phyloP scores from a whole-genome alignment of 2,797 vertebrate species.

The Poeciliopsis gracilis region DNA sequence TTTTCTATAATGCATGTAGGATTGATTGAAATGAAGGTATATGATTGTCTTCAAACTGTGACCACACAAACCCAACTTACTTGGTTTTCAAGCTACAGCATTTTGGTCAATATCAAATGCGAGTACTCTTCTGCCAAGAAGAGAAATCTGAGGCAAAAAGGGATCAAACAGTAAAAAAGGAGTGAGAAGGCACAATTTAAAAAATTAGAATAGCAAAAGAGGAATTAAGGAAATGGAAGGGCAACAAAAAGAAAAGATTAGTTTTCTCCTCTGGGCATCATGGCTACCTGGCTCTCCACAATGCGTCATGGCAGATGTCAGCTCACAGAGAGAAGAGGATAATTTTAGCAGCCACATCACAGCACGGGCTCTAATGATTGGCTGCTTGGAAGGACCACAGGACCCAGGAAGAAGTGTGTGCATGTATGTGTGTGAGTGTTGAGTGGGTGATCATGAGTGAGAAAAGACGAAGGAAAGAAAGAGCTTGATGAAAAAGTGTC shows the following conservation, averaged over 20 bases:
- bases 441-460: constrained; percentile 62
- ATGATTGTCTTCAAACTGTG: constrained; percentile 4
- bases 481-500: constrained; percentile 45
- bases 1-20: background rate
- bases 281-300: constrained; percentile 69
- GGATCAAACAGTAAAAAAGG: background rate
- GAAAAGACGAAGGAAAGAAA: constrained; percentile 52
- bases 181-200: constrained; percentile 2
- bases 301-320: constrained; percentile 76
- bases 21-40: background rate
- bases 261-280: constrained; percentile 56
- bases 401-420: constrained; percentile 42
- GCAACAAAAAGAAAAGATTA: constrained; percentile 1
- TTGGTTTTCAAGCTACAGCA: background rate
- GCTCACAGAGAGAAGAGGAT: constrained; percentile 71
- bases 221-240: background rate
- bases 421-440: constrained; percentile 40
- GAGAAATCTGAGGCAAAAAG: background rate
- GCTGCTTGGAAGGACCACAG: constrained; percentile 68
- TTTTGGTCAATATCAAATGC: background rate
- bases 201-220: background rate
- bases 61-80: background rate
- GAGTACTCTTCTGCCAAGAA: background rate
- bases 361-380: constrained; percentile 69
- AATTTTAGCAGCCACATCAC: constrained; percentile 78